These are phyloP conservation scores for Pyxicephalus adspersus DNA, from an alignment of 2,113 vertebrate genomes.

Conservation along the genomic window DNA sequence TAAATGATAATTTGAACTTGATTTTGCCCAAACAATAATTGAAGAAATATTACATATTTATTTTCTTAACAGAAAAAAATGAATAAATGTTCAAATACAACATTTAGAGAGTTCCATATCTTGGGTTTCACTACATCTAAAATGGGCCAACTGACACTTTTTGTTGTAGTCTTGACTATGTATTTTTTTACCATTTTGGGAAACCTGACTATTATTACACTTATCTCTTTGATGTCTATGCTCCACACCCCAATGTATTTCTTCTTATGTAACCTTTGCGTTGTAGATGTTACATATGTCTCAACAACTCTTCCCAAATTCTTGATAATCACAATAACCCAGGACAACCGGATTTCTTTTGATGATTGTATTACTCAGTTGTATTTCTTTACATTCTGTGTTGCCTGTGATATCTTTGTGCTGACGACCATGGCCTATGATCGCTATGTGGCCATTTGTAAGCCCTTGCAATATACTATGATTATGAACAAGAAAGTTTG, in stretches of 20 bases:
- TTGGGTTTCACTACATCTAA: not conserved
- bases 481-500: conserved; percentile 55
- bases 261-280: conserved; percentile 7
- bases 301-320: not conserved
- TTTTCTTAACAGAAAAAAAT: not conserved
- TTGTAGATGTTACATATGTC: conserved; percentile 12
- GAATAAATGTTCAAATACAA: not conserved
- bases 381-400: conserved; percentile 57
- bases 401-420: conserved; percentile 55
- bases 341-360: conserved; percentile 49
- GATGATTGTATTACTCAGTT: conserved; percentile 55
- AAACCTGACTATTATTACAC: not conserved
- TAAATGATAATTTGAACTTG: too few species aligned
- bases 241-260: conserved; percentile 31
- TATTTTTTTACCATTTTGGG: not conserved
- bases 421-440: conserved; percentile 61
- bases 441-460: conserved; percentile 60
- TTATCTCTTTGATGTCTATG: not conserved
- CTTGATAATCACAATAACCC: not conserved
- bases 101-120: not conserved
- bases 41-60: too few species aligned
- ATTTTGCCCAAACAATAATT: too few species aligned
- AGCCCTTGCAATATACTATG: conserved; percentile 53
- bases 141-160: not conserved
- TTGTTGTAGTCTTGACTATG: not conserved